A percentile compares a stretch with the other conserved stretches of the same genome.
These are phyloP conservation scores for Drosophila serrata DNA, from an alignment of 1,140 invertebrate genomes.

Conservation along the genomic window DNA sequence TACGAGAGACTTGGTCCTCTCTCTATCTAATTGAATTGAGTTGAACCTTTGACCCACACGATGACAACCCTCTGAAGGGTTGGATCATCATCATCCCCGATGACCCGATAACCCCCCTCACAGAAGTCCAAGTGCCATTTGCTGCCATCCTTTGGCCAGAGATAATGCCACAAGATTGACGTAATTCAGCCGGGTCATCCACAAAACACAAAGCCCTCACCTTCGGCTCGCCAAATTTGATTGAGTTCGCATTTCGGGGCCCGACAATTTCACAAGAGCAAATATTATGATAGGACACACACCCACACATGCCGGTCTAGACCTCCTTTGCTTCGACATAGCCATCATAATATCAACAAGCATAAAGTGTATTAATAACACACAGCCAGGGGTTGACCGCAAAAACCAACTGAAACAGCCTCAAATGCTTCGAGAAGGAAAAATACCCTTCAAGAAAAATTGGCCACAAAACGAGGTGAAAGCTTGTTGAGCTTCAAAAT, in stretches of 20 bases:
- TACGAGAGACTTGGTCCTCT: background rate
- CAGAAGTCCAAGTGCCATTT: conserved; percentile 11
- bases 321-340: conserved; percentile 9
- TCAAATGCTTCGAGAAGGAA: background rate
- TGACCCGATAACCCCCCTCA: background rate
- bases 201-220: conserved; percentile 39
- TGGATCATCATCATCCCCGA: conserved; percentile 25
- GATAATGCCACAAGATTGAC: conserved; percentile 51
- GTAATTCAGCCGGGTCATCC: conserved; percentile 46
- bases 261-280: conserved; percentile 33
- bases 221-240: conserved; percentile 36
- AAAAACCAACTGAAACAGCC: conserved; percentile 1
- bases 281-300: conserved; percentile 53
- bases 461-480: background rate
- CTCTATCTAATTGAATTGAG: conserved; percentile 43
- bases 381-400: conserved; percentile 27
- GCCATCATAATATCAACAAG: conserved; percentile 49
- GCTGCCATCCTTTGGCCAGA: conserved; percentile 16
- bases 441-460: conserved; percentile 15
- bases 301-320: conserved; percentile 24
- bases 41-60: conserved; percentile 19
- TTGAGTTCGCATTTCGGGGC: conserved; percentile 39
- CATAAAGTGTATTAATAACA: conserved; percentile 52
- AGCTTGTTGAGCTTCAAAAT: background rate
- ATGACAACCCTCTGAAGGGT: conserved; percentile 18